Evolutionary conservation across 2,888 invertebrate genomes (phyloP).

Genomic region (Agonopterix arenella): DNA sequence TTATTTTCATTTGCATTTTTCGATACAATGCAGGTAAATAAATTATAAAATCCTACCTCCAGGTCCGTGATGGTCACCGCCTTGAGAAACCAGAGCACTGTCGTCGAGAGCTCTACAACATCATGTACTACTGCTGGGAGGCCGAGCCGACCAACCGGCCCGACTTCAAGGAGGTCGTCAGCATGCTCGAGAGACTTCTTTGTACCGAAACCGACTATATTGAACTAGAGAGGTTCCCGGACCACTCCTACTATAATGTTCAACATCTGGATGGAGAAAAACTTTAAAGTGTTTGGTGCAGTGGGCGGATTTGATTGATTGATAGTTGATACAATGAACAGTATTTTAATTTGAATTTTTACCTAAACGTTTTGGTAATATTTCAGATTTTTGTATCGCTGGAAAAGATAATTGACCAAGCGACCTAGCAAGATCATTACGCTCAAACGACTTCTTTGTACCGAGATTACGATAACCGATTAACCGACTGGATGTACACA

Average conservation of each 20-base stretch:
- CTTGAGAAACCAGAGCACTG: slow-evolving; percentile 96
- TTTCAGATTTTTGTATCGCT: too few relatives aligned
- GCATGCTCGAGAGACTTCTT: slow-evolving; percentile 87
- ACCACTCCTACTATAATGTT: slow-evolving; percentile 94
- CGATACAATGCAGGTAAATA: neutral
- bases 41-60: slow-evolving; percentile 15
- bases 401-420: too few relatives aligned
- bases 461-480: too few relatives aligned
- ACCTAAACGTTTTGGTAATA: too few relatives aligned
- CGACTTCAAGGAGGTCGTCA: slow-evolving; percentile 88
- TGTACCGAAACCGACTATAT: slow-evolving; percentile 96
- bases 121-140: slow-evolving; percentile 98
- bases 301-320: too few relatives aligned
- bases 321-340: too few relatives aligned
- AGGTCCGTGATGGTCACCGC: slow-evolving; percentile 92
- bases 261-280: slow-evolving; percentile 91
- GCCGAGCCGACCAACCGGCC: slow-evolving; percentile 90
- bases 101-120: slow-evolving; percentile 92
- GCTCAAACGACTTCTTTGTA: too few relatives aligned
- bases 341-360: too few relatives aligned
- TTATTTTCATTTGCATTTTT: too few relatives aligned
- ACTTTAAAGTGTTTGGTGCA: slow-evolving; percentile 26
- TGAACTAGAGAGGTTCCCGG: slow-evolving; percentile 93
- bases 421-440: too few relatives aligned
- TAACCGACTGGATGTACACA: too few relatives aligned